phyloP scores from a whole-genome alignment of 1,140 invertebrate species.

The Zeugodacus cucurbitae region DNA sequence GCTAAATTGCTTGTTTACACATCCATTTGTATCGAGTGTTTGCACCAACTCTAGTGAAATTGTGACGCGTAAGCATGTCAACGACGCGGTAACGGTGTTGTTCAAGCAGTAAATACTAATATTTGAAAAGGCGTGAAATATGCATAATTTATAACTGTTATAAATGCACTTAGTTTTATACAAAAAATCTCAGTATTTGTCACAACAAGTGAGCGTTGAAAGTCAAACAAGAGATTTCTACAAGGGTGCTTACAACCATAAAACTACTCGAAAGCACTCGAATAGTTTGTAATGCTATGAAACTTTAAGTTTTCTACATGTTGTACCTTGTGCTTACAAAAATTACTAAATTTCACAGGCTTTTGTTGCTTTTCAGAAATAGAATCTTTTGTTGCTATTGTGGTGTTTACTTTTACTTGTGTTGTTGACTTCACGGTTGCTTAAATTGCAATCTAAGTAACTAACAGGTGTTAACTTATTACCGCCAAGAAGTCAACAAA shows the following conservation, averaged over 20 bases:
- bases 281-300: too few species aligned
- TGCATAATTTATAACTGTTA: too few species aligned
- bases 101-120: background rate
- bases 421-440: background rate
- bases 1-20: background rate
- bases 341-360: background rate
- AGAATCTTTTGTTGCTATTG: background rate
- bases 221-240: too few species aligned
- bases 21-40: slow-evolving; percentile 12
- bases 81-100: background rate
- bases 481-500: background rate
- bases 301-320: too few species aligned
- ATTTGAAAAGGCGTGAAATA: too few species aligned
- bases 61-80: background rate
- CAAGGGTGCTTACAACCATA: too few species aligned
- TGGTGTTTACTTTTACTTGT: background rate
- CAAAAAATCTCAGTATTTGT: too few species aligned
- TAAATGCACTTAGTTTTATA: too few species aligned
- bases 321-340: too few species aligned
- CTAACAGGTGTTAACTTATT: background rate
- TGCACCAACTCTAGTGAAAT: background rate
- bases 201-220: too few species aligned
- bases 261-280: too few species aligned
- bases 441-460: background rate
- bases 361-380: background rate